Evolutionary conservation across 2,888 invertebrate genomes (phyloP), one percentile per base, ranked within the genome.

Genomic region (Neoitamus cyanurus): DNA sequence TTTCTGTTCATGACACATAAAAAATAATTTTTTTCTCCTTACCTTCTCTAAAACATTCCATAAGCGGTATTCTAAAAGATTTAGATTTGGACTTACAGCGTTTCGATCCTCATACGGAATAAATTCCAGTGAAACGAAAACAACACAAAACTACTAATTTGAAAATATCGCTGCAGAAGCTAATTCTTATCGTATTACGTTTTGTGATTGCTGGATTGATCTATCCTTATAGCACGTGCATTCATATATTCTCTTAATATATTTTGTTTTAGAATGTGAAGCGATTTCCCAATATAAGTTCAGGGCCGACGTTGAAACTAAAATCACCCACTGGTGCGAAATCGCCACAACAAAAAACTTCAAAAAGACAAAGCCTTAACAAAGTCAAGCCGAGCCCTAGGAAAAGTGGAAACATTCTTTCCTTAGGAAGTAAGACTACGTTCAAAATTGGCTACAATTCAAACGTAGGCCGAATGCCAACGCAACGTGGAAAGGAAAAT

Each of bases 401-500:
- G 3, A 58, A 58, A 58, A 58, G 48, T 48, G 48, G 5, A 9
- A 48, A 48, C 0, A 0, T 48, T 2, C 15, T 4, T 70, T 28
- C 30, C 3, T 30, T 70, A 11, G 70, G 7, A 20, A 15, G 7
- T 48, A 48, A 25, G 9, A 58, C 15, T 25, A 20, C 25, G 58
- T 20, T 25, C 6, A 58, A 3, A 25, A 25, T 9, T 1, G 11
- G 9, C 25, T 58, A 25, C 25, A 20, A 7, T 58, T 20, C 58
- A 25, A 25, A 3, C 2, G 2, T 58, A 58, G 20, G 9, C 20
- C 1, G 15, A 2, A 58, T 20, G n/a, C 42, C 11, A 20, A 58
- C 9, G 25, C 48, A 46, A 31, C 1, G n/a, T 15, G 83, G 77
- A 1, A 93, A 92, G 85, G 93, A 92, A 89, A 92, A 91, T 72